Percentiles rank a stretch among this genome's conserved stretches.
These are phyloP conservation scores for Etheostoma nigrum DNA, from an alignment of 2,797 vertebrate genomes.

Conservation along the genomic window DNA sequence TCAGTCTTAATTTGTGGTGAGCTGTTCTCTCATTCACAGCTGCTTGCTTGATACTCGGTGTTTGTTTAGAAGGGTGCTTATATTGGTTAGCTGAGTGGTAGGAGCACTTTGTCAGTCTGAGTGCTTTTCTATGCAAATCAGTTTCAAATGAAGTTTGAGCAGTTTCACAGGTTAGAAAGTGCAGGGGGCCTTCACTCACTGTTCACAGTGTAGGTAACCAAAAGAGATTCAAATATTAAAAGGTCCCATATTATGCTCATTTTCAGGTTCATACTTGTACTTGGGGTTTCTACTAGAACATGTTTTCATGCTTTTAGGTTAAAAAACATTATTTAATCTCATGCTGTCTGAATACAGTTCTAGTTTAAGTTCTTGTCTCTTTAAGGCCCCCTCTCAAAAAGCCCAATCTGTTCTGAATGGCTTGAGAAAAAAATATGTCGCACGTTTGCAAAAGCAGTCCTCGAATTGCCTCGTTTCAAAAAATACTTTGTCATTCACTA, in stretches of 20 bases:
- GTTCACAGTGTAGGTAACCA: background rate
- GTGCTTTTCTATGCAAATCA: conserved; percentile 43
- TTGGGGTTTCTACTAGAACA: too few relatives aligned
- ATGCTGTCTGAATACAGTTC: too few relatives aligned
- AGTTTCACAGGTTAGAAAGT: background rate
- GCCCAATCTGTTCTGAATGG: background rate
- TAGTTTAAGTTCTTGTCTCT: too few relatives aligned
- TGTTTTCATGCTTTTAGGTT: too few relatives aligned
- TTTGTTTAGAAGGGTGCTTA: background rate
- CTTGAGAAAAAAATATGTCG: background rate
- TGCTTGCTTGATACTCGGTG: background rate
- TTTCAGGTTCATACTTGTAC: too few relatives aligned
- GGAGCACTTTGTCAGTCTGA: background rate
- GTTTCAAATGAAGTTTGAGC: conserved; percentile 16
- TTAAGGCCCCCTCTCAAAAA: background rate
- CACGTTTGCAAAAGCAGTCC: background rate
- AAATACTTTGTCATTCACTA: too few relatives aligned
- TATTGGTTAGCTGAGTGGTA: too few relatives aligned
- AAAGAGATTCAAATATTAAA: background rate
- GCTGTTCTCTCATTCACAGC: background rate
- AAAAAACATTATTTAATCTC: background rate
- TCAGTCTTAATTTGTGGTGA: background rate
- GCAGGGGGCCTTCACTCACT: background rate
- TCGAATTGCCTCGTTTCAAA: too few relatives aligned
- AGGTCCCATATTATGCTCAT: too few relatives aligned